Percentiles rank a stretch among this genome's conserved stretches.
Evolutionary conservation across 2,888 invertebrate species (phyloP).

Genomic region (Alitta virens): DNA sequence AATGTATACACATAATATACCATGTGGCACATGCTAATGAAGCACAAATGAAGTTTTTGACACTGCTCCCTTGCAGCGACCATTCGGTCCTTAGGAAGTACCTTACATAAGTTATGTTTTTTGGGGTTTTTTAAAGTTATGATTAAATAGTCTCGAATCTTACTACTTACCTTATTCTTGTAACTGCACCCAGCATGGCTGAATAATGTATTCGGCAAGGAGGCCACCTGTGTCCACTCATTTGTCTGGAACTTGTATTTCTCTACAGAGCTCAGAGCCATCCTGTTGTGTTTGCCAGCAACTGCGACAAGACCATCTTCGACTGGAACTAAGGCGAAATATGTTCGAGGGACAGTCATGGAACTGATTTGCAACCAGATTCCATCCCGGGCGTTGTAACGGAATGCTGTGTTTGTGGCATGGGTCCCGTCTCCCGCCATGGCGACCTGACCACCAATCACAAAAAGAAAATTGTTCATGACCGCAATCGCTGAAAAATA

Average conservation of each 20-base stretch:
- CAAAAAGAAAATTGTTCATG: slow-evolving; percentile 32
- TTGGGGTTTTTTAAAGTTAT: no score
- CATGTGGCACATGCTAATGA: no score
- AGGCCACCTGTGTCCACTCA: slow-evolving; percentile 29
- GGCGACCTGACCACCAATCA: slow-evolving; percentile 33
- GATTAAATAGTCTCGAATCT: no score
- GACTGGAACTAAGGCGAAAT: slow-evolving; percentile 30
- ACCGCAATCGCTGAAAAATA: slow-evolving; percentile 33
- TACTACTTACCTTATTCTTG: slow-evolving; percentile 17
- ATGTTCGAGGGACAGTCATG: slow-evolving; percentile 32
- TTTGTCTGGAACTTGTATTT: slow-evolving; percentile 32
- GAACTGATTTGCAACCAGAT: slow-evolving; percentile 34
- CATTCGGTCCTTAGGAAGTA: no score
- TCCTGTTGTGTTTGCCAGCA: slow-evolving; percentile 32
- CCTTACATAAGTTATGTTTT: no score
- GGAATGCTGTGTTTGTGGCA: slow-evolving; percentile 33
- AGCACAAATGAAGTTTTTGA: no score
- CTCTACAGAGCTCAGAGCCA: slow-evolving; percentile 31
- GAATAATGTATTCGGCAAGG: slow-evolving; percentile 30
- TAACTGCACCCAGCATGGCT: slow-evolving; percentile 34
- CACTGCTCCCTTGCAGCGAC: no score
- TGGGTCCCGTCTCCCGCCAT: slow-evolving; percentile 36
- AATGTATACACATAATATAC: no score
- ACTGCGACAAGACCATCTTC: slow-evolving; percentile 30
- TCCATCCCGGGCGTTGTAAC: slow-evolving; percentile 29